Evolutionary conservation across 2,113 vertebrate species (phyloP).

Genomic region (Centropus unirufus): DNA sequence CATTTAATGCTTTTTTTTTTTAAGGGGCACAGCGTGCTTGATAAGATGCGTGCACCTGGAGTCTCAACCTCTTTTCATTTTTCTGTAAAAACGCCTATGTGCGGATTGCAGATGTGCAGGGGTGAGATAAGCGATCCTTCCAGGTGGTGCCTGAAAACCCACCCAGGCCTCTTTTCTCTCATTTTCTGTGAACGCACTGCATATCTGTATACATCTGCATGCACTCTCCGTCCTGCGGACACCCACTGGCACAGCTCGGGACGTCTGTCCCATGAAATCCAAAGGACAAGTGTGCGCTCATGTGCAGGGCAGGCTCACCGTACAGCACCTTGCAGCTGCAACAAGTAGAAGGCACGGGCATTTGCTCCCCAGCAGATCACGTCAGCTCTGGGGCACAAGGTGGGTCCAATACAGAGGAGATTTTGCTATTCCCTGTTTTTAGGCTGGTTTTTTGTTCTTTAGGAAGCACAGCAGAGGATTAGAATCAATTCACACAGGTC

Average conservation of each 20-base stretch:
- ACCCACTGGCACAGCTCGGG: not conserved
- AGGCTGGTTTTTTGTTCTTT: not conserved
- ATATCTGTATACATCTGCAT: not conserved
- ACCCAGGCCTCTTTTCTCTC: not conserved
- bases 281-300: accelerated
- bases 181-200: not conserved
- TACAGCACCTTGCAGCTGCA: accelerated
- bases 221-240: not conserved
- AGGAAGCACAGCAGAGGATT: not conserved
- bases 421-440: not conserved
- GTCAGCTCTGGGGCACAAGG: not conserved
- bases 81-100: not conserved
- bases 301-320: accelerated
- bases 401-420: not conserved
- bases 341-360: accelerated
- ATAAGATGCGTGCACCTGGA: not conserved
- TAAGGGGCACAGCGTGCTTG: not conserved
- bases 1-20: not conserved
- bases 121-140: not conserved
- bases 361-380: not conserved
- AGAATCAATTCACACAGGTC: not conserved
- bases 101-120: not conserved
- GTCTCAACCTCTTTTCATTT: not conserved
- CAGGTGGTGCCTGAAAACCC: not conserved
- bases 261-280: not conserved